Evolutionary conservation across 1,140 invertebrate genomes (phyloP).

Genomic region (Bombus sylvicola): DNA sequence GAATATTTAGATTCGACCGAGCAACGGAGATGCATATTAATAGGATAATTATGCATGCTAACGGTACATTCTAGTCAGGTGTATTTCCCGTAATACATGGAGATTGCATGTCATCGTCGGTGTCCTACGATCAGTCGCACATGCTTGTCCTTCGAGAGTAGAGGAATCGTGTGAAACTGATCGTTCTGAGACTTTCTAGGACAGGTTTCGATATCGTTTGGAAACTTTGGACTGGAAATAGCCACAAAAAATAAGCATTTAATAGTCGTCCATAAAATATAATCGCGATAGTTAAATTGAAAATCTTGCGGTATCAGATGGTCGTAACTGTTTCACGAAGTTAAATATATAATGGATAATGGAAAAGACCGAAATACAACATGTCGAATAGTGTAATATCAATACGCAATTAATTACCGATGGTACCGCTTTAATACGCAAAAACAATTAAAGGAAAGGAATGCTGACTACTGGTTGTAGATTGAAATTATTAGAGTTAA

Average conservation of each 20-base stretch:
- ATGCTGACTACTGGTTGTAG: too few species aligned
- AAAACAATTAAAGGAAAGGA: background rate
- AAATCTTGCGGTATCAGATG: background rate
- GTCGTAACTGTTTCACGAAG: background rate
- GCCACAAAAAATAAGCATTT: background rate
- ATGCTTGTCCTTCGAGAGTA: background rate
- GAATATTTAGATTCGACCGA: background rate
- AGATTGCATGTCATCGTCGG: background rate
- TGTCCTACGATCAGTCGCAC: too few species aligned
- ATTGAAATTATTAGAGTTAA: slow-evolving; percentile 21
- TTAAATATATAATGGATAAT: background rate
- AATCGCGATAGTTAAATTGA: background rate
- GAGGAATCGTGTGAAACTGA: background rate
- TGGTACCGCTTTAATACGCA: background rate
- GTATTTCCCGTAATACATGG: background rate
- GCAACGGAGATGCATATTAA: background rate
- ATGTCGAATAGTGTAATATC: background rate
- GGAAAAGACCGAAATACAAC: background rate
- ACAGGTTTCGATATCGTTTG: background rate
- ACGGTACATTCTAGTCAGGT: slow-evolving; percentile 13
- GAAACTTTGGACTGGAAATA: background rate
- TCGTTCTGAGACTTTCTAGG: background rate
- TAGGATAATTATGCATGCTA: slow-evolving; percentile 6
- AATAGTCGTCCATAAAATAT: background rate
- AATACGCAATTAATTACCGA: background rate